phyloP scores from a whole-genome alignment of 2,888 invertebrate genomes.

The Mayetiola destructor region DNA sequence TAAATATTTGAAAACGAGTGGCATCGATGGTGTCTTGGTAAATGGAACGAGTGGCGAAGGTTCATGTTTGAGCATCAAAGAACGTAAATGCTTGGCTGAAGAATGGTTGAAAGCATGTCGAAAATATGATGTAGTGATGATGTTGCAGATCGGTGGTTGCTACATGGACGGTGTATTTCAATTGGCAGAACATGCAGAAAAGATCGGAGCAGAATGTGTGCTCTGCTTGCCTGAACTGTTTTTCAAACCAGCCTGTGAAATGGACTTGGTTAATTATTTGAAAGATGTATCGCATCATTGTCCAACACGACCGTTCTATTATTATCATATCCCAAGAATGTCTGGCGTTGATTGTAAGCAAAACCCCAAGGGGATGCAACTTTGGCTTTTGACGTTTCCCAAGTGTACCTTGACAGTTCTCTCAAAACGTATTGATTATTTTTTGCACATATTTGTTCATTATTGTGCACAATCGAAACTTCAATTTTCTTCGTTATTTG shows the following conservation, averaged over 20 bases:
- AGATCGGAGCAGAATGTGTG: slow-evolving; percentile 48
- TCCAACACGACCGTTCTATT: slow-evolving; percentile 59
- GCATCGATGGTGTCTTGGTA: slow-evolving; percentile 54
- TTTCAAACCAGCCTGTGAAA: slow-evolving; percentile 48
- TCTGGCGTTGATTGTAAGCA: slow-evolving; percentile 57
- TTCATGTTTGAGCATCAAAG: slow-evolving; percentile 46
- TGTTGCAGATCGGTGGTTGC: slow-evolving; percentile 60
- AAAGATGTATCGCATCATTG: slow-evolving; percentile 52
- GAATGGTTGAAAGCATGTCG: slow-evolving; percentile 46
- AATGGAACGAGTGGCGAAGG: slow-evolving; percentile 73
- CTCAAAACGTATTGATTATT: not conserved
- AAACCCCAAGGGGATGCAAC: not conserved
- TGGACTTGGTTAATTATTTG: slow-evolving; percentile 51
- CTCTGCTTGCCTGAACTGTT: slow-evolving; percentile 63
- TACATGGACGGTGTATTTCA: slow-evolving; percentile 52
- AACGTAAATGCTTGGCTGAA: slow-evolving; percentile 51
- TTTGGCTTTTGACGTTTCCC: not conserved
- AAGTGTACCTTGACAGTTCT: not conserved
- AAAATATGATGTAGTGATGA: slow-evolving; percentile 42
- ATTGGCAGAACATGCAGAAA: slow-evolving; percentile 53
- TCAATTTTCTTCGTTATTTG: too few relatives aligned
- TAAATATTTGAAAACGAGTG: slow-evolving; percentile 42
- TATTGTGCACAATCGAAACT: too few relatives aligned
- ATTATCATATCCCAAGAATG: slow-evolving; percentile 68
- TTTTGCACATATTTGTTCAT: not conserved